Conservation (phyloP, 2,888 invertebrate species). For the Monopis laevigella region DNA sequence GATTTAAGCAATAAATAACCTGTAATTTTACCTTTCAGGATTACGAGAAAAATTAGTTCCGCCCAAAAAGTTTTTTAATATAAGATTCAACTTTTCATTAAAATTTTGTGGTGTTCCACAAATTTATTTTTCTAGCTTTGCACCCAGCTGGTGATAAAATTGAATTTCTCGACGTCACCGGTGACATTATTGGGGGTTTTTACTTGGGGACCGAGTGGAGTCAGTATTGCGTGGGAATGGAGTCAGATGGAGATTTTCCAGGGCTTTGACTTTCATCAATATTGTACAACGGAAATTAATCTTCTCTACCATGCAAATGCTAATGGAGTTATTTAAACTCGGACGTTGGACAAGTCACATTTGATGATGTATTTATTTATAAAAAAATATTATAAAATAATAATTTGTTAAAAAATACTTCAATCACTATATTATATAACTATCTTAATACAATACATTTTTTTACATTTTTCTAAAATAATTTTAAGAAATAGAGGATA, state of each 20-base stretch:
- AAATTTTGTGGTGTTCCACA: conserved; percentile 1
- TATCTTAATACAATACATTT: no score
- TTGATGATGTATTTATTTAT: no score
- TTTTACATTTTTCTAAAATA: no score
- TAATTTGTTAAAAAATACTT: no score
- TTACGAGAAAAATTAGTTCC: not conserved
- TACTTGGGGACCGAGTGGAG: conserved; percentile 49
- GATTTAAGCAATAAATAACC: not conserved
- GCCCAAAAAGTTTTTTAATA: conserved; percentile 7
- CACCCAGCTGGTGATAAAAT: conserved; percentile 41
- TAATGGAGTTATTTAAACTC: conserved; percentile 2
- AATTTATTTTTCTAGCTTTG: conserved; percentile 2
- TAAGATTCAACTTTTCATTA: conserved; percentile 3
- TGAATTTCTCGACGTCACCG: conserved; percentile 44
- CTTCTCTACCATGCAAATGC: conserved; percentile 4
- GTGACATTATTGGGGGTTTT: conserved; percentile 48
- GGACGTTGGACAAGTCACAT: no score
- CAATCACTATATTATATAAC: no score
- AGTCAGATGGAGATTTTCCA: conserved; percentile 44
- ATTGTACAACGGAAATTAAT: conserved; percentile 19
- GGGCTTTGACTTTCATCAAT: conserved; percentile 15
- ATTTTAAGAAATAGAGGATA: no score
- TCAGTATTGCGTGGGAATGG: conserved; percentile 62
- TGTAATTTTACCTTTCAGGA: not conserved
- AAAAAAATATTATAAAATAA: no score